Percentiles rank a stretch among this genome's conserved stretches.
phyloP scores from a whole-genome alignment of 1,140 invertebrate species.

The Hyles euphorbiae region DNA sequence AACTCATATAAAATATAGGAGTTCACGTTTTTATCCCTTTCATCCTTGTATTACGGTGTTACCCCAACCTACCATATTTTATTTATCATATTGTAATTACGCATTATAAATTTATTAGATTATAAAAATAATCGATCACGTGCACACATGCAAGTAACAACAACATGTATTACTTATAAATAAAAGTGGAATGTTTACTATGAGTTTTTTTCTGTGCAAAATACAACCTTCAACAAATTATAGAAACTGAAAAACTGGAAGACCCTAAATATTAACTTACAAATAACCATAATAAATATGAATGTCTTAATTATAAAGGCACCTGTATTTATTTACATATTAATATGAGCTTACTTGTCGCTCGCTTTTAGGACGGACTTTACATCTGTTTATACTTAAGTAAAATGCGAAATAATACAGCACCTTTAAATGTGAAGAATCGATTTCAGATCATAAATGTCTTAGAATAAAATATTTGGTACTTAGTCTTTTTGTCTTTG shows the following conservation, averaged over 20 bases:
- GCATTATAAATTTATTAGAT: no score
- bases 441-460: slow-evolving; percentile 2
- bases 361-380: slow-evolving; percentile 57
- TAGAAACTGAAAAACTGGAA: slow-evolving; percentile 1
- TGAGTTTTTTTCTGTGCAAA: not conserved
- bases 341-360: slow-evolving; percentile 35
- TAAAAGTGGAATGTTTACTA: slow-evolving; percentile 6
- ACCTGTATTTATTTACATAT: slow-evolving; percentile 10
- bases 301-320: slow-evolving; percentile 7
- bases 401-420: slow-evolving; percentile 12
- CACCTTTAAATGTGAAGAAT: slow-evolving; percentile 1
- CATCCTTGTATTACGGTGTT: no score
- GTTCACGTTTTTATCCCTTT: no score
- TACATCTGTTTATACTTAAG: slow-evolving; percentile 16
- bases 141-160: not conserved
- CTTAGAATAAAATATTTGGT: slow-evolving; percentile 21
- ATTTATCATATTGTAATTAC: no score
- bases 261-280: slow-evolving; percentile 4
- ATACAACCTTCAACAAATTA: slow-evolving; percentile 8
- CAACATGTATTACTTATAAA: not conserved
- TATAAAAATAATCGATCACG: no score
- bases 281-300: slow-evolving; percentile 4
- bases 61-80: no score
- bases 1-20: no score
- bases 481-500: slow-evolving; percentile 38